A percentile compares a stretch with the other conserved stretches of the same genome.
phyloP scores from a whole-genome alignment of 2,797 vertebrate genomes.

The Anguilla marmorata region DNA sequence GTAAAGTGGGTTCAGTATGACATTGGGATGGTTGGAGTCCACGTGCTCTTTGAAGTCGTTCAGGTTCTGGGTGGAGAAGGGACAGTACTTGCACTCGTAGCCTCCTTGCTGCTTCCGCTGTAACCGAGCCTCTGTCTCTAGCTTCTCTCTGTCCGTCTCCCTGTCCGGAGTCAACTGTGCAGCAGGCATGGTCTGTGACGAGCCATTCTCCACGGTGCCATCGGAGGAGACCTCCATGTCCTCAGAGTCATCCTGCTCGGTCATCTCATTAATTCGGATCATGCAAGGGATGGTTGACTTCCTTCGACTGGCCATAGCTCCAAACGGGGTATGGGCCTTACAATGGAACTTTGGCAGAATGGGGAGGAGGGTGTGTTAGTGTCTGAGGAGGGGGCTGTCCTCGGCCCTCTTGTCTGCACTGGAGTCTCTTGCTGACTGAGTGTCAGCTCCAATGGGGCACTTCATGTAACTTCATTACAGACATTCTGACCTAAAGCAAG shows the following conservation, averaged over 20 bases:
- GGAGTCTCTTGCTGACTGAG: slow-evolving; percentile 68
- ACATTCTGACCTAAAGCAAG: slow-evolving; percentile 55
- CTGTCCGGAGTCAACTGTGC: slow-evolving; percentile 56
- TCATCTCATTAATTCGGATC: slow-evolving; percentile 76
- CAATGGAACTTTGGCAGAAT: slow-evolving; percentile 37
- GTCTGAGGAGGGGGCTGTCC: slow-evolving; percentile 33
- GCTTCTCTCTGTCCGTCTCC: slow-evolving; percentile 65
- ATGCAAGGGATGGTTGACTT: slow-evolving; percentile 91
- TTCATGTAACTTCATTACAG: slow-evolving; percentile 74
- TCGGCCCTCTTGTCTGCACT: slow-evolving; percentile 55
- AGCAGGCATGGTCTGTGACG: slow-evolving; percentile 57
- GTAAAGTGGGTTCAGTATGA: slow-evolving; percentile 91
- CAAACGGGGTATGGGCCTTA: background rate
- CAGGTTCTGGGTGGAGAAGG: slow-evolving; percentile 84
- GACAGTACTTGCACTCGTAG: slow-evolving; percentile 93
- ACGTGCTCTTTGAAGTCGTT: slow-evolving; percentile 89
- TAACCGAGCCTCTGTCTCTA: slow-evolving; percentile 61
- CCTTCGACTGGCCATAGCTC: slow-evolving; percentile 87
- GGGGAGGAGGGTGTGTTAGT: slow-evolving; percentile 52
- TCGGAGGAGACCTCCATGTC: slow-evolving; percentile 65
- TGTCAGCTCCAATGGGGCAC: slow-evolving; percentile 69
- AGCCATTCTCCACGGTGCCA: slow-evolving; percentile 50
- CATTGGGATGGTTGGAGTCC: slow-evolving; percentile 86
- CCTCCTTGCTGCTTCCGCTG: slow-evolving; percentile 79
- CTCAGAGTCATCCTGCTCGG: slow-evolving; percentile 63